phyloP scores from a whole-genome alignment of 2,888 invertebrate genomes.

The Tetranychus truncatus region DNA sequence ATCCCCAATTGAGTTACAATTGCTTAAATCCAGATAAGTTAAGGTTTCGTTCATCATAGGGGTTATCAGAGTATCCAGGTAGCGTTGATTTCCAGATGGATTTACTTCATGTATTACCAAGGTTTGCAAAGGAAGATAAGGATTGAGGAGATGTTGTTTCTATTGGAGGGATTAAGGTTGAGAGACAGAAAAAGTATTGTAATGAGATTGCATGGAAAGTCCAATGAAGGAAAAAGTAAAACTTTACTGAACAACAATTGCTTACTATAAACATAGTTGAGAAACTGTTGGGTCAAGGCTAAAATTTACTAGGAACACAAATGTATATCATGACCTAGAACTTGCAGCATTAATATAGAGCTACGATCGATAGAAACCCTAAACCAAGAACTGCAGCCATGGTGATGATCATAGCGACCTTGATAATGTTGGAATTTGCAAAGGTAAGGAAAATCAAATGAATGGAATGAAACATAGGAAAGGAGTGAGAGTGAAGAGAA shows the following conservation, averaged over 20 bases:
- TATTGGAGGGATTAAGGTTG: background rate
- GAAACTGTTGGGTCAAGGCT: background rate
- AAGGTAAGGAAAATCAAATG: background rate
- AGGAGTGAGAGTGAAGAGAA: background rate
- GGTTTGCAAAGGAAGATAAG: slow-evolving; percentile 20
- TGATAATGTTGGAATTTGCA: background rate
- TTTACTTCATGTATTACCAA: slow-evolving; percentile 20
- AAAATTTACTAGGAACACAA: background rate
- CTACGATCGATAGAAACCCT: background rate
- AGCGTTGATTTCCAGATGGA: background rate
- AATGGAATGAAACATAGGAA: background rate
- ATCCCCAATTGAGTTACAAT: slow-evolving; percentile 16
- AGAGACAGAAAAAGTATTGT: background rate
- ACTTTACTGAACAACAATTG: background rate
- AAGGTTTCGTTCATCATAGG: slow-evolving; percentile 16
- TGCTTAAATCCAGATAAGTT: slow-evolving; percentile 19
- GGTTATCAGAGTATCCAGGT: slow-evolving; percentile 11
- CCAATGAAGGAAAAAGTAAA: background rate
- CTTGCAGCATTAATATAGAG: background rate
- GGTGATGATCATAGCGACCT: background rate
- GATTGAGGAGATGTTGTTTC: slow-evolving; percentile 1
- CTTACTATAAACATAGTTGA: background rate
- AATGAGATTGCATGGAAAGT: background rate
- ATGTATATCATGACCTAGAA: background rate
- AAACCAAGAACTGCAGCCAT: background rate